Evolutionary conservation across 2,888 invertebrate species (phyloP), one percentile per base, ranked within the genome.

Genomic region (Phengaris arion): DNA sequence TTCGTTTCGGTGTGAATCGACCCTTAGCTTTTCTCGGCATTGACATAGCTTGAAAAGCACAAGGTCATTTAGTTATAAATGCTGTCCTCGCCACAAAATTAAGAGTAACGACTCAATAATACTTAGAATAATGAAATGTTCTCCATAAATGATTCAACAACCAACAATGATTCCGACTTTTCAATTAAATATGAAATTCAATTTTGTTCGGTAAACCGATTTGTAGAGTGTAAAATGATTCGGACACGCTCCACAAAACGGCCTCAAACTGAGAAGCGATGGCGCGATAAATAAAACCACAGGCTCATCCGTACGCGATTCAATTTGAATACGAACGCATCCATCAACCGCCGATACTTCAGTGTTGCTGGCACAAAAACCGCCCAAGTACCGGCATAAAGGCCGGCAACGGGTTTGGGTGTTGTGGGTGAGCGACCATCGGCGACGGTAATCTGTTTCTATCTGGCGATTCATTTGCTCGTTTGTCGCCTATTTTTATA

Each of bases 211-310:
- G 64, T 64, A 64, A 64, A 64, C 59, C 64, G 64, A 45, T 45
- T 64, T 45, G 64, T 45, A 64, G 12, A 64, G 64, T 64, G 64
- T 64, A 35, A 45, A 35, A 64, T 64, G 35, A 35, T 64, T 64
- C 35, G 64, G 64, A 35, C 2, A 35, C 35, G 59, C 64, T 64
- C 64, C 64, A 64, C 64, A 64, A 64, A 64, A 64, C 10, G 64
- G 64, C 64, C 35, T 64, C 64, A 64, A 64, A 64, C 35, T 64
- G 64, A 35, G 64, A 9, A 64, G 64, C 64, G 64, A 64, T 35
- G 35, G 35, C 64, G 59, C 35, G 64, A 64, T 64, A 64, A 64
- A 64, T 64, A 64, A 64, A 64, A 64, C 64, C 64, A 64, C 64
- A 6, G 35, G 35, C 64, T 45, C 35, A 45, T 45, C 22, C 64